These are phyloP conservation scores for Sphaerodactylus townsendi DNA, from an alignment of 2,113 vertebrate species.

Conservation along the genomic window DNA sequence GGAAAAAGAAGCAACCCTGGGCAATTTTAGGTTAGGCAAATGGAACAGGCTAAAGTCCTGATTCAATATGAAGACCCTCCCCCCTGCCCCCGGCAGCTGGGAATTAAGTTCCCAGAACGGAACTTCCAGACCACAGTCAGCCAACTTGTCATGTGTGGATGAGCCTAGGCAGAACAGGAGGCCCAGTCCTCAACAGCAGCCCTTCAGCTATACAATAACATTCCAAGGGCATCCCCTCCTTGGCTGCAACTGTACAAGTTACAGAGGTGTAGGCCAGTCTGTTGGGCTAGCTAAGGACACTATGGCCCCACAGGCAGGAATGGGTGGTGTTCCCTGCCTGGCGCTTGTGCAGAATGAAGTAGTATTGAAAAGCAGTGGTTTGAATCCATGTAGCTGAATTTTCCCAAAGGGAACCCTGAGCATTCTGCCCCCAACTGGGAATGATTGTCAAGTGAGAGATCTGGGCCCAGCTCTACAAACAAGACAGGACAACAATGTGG, in stretches of 20 bases:
- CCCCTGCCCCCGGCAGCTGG: no score
- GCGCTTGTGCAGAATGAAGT: background rate
- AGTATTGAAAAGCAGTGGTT: background rate
- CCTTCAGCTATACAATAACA: background rate
- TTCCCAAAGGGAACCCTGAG: background rate
- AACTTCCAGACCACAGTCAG: no score
- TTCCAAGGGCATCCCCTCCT: background rate
- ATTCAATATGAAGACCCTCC: no score
- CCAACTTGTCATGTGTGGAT: no score
- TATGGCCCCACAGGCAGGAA: background rate
- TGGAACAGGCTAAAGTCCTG: no score
- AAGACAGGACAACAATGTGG: background rate
- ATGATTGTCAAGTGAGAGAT: conserved; percentile 3
- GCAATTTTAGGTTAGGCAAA: no score
- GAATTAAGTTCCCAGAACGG: no score
- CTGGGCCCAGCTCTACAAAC: background rate
- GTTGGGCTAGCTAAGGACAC: background rate
- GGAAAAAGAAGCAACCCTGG: no score
- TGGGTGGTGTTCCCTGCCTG: background rate
- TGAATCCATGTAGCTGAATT: background rate
- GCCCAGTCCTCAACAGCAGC: background rate
- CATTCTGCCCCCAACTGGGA: background rate
- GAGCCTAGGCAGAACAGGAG: background rate
- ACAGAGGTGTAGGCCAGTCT: background rate
- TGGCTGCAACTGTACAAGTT: background rate